phyloP scores from a whole-genome alignment of 2,888 invertebrate species.

The Byasa hedistus region DNA sequence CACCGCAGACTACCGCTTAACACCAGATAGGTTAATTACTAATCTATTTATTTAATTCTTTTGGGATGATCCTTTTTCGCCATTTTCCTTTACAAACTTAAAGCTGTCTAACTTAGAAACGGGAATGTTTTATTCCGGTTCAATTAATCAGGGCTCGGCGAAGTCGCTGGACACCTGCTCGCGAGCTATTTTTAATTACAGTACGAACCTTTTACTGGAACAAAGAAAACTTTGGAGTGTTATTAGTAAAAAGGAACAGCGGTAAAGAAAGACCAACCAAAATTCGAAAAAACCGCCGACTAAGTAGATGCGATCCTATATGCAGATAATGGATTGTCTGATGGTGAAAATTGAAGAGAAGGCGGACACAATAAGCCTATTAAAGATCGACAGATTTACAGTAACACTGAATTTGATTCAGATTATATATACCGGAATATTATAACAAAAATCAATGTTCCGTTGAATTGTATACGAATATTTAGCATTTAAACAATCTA shows the following conservation, averaged over 20 bases:
- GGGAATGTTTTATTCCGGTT: conserved; percentile 33
- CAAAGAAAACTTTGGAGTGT: conserved; percentile 12
- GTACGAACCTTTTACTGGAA: conserved; percentile 13
- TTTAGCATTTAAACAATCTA: no score
- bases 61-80: neutral
- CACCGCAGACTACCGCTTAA: no score
- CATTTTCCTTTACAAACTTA: neutral
- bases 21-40: no score
- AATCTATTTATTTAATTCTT: no score
- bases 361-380: no score
- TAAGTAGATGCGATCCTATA: no score
- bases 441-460: neutral
- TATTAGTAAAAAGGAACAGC: neutral
- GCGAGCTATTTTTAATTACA: conserved; percentile 37
- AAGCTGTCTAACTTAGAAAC: neutral
- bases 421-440: neutral
- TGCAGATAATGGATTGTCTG: no score
- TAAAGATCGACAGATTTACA: no score
- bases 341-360: no score
- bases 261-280: no score
- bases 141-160: conserved; percentile 35
- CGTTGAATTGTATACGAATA: no score
- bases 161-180: conserved; percentile 33
- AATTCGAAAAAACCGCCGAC: no score
- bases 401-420: neutral